Percentiles rank a stretch among this genome's conserved stretches.
phyloP scores from a whole-genome alignment of 2,113 vertebrate species.

The Pluvianellus socialis region DNA sequence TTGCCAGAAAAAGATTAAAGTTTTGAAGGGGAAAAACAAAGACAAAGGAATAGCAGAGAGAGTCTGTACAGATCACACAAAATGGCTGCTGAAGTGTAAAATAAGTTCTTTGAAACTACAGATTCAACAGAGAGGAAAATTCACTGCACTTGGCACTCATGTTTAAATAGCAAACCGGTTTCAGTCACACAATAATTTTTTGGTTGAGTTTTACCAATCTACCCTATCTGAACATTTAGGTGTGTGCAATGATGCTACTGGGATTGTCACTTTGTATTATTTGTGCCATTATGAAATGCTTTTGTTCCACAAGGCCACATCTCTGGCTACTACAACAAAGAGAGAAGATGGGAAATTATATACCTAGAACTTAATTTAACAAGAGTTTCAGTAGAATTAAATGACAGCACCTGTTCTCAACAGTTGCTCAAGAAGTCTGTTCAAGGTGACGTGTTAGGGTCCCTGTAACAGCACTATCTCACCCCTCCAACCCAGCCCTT shows the following conservation, averaged over 20 bases:
- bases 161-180: background rate
- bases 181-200: background rate
- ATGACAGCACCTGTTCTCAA: background rate
- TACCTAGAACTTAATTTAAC: background rate
- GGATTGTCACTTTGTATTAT: background rate
- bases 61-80: background rate
- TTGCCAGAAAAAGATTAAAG: background rate
- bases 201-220: background rate
- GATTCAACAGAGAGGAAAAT: background rate
- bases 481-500: background rate
- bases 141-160: background rate
- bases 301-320: background rate
- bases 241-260: background rate
- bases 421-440: background rate
- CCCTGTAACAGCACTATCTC: background rate
- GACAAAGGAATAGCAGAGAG: background rate
- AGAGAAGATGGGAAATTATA: background rate
- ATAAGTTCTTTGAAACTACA: background rate
- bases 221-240: background rate
- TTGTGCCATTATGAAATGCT: background rate
- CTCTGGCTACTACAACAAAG: background rate
- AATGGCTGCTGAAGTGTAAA: background rate
- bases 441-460: background rate
- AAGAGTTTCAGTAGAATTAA: background rate
- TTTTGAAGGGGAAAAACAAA: background rate